Conservation (phyloP, 1,140 invertebrate genomes). For the Antheraea pernyi region DNA sequence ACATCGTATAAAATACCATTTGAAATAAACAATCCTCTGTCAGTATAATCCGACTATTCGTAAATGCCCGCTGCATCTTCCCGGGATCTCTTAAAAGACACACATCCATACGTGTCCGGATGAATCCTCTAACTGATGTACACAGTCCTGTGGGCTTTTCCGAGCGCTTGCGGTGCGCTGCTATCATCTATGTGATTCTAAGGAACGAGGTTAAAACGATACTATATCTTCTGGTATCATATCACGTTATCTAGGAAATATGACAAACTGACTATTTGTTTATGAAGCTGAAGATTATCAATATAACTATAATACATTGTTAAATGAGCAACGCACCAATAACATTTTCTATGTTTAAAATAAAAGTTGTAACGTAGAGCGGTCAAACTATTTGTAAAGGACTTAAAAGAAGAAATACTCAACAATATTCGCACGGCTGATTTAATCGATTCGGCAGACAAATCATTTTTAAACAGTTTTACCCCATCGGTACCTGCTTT, state of each 20-base stretch:
- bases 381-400: no score
- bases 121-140: constrained; percentile 12
- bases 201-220: constrained; percentile 5
- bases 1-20: neutral
- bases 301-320: no score
- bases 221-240: neutral
- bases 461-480: no score
- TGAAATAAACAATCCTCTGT: neutral
- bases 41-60: constrained; percentile 13
- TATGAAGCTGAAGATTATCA: no score
- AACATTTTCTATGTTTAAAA: no score
- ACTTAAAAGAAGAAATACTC: no score
- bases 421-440: no score
- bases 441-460: no score
- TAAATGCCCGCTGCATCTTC: constrained; percentile 1
- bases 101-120: constrained; percentile 13
- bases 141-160: constrained; percentile 1
- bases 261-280: neutral
- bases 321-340: no score
- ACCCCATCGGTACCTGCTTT: no score
- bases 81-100: constrained; percentile 5
- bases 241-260: no score
- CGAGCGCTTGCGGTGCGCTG: neutral
- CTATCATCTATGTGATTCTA: neutral
- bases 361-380: no score